Base-by-base conservation (phyloP, 2,888 invertebrate genomes). In the Tetheella fluctuosa region DNA sequence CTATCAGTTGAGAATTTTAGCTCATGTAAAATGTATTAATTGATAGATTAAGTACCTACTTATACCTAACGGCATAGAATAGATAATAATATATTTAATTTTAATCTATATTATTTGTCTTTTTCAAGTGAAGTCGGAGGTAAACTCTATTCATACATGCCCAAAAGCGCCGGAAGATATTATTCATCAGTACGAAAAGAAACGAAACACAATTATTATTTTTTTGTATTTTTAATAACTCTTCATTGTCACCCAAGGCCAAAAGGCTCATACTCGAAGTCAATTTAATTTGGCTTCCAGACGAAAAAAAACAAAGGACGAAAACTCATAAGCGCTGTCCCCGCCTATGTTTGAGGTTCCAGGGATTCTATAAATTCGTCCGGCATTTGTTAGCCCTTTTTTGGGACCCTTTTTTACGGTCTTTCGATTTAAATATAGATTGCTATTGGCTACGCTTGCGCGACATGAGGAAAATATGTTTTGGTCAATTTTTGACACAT, bases 201-300 rank as follows among this genome's bases (percentile, higher is more conserved):
- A 57, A 20, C n/a, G 3, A 48, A 48, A 48, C 6, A 48, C 20
- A 20, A 2, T n/a, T 7, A 67, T 68, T 59, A 63, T 63, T 60
- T 61, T 66, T 66, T n/a, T n/a, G n/a, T 64, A 64, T 64, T 71
- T 62, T 62, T 59, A 39, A 30, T 23, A 64, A 60, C 64, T 62
- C 65, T 63, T 69, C 55, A 23, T 55, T 81, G 82, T 79, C 81
- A 79, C 80, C 78, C 74, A 70, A 69, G 72, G 73, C 71, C 65
- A 68, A 68, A 67, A 72, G 65, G 67, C 69, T 72, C 76, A 37
- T 37, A 72, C 77, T 76, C 70, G 66, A 75, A 84, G 83, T 85
- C 87, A 85, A 84, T 89, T 89, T 88, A 89, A 90, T 90, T 90
- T 88, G 77, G 84, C 77, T 83, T 71, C 83, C 89, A 89, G 89